Evolutionary conservation across 2,113 vertebrate genomes (phyloP).

Genomic region (Ctenomys sociabilis): DNA sequence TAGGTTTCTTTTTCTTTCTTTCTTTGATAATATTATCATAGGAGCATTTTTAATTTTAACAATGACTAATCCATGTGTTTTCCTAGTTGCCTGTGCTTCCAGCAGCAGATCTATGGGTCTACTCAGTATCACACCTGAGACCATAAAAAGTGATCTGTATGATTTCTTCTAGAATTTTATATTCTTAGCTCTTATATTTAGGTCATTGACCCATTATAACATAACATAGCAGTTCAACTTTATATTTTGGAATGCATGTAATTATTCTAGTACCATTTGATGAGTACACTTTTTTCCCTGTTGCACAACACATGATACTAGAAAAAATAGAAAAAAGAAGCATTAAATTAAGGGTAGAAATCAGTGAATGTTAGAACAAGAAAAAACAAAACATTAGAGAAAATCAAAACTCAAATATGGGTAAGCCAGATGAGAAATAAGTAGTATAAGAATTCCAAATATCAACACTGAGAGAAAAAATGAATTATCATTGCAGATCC

Average conservation of each 20-base stretch:
- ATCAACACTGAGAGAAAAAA: neutral
- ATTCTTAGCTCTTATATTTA: neutral
- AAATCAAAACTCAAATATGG: neutral
- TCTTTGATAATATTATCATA: neutral
- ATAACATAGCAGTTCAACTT: neutral
- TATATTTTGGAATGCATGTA: neutral
- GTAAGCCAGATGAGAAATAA: neutral
- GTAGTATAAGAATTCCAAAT: neutral
- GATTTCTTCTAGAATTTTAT: neutral
- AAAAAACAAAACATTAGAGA: neutral
- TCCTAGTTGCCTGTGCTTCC: neutral
- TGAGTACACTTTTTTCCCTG: neutral
- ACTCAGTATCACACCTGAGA: no score
- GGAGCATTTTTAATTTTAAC: neutral
- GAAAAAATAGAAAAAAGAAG: neutral
- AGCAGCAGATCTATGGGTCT: neutral
- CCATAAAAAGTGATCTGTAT: neutral
- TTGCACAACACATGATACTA: neutral
- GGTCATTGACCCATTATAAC: neutral
- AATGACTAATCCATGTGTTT: neutral
- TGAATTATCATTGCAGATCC: neutral
- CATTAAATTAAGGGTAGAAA: neutral
- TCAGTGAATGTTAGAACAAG: neutral
- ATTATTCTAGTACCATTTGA: neutral
- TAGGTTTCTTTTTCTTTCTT: neutral